phyloP scores from a whole-genome alignment of 92 coral and sea anemone species.

The Muricea muricata region DNA sequence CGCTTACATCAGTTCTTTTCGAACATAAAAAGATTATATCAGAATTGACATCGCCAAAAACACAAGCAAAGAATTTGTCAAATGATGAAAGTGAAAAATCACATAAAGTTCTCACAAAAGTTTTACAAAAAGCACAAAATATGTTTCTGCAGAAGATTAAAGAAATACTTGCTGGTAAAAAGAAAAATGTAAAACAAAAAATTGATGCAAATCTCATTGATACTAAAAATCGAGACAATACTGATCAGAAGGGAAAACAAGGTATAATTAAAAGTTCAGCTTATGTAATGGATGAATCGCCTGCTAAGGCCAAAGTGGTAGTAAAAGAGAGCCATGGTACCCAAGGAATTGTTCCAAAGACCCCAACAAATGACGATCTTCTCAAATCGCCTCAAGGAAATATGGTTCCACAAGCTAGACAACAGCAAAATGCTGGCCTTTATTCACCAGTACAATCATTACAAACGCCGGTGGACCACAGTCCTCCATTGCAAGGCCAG shows the following conservation, averaged over 20 bases:
- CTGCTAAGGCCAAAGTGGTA: background rate
- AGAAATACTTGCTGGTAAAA: conserved; percentile 33
- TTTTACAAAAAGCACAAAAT: conserved; percentile 25
- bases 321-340: background rate
- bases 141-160: conserved; percentile 22
- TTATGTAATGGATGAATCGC: conserved; percentile 38
- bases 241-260: background rate
- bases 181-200: background rate
- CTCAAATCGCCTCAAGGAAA: background rate
- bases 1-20: background rate
- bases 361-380: conserved; percentile 6
- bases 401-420: background rate
- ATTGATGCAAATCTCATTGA: background rate
- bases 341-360: conserved; percentile 15
- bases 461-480: background rate
- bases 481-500: background rate
- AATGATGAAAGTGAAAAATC: background rate
- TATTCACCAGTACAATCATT: background rate
- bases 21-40: background rate
- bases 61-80: background rate
- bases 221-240: background rate
- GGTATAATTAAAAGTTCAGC: conserved; percentile 29
- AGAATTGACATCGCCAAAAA: background rate
- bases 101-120: background rate
- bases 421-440: conserved; percentile 10